Base-by-base conservation (phyloP, 2,888 invertebrate genomes). In the Rhingia campestris region DNA sequence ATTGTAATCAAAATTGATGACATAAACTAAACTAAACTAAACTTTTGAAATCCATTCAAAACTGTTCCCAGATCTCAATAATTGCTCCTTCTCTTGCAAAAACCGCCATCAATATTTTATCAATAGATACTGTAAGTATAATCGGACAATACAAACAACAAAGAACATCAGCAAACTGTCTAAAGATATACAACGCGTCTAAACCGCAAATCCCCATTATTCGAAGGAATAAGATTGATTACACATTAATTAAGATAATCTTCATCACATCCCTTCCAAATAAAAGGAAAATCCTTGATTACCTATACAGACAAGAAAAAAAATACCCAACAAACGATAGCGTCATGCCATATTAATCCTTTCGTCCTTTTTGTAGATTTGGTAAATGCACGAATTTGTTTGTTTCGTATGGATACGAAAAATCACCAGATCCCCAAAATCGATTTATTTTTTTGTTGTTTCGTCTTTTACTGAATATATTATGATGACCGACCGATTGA, bases 201-300 rank as follows among this genome's bases (percentile, higher is more conserved):
- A 22, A 43, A 54, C 30, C 33, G 43, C 5, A 66, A 74, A 74
- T 51, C 58, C 58, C 59, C 14, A 32, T 66, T 75, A 67, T 66
- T 75, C 75, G 75, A 75, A 51, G 43, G 58, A 81, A 37, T 41
- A 81, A 81, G 81, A 81, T 81, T 81, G 81, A 81, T 81, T 81
- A 54, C 70, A 69, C 56, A 58, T 69, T 81, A 75, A 75, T 81
- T 81, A 70, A 75, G 75, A 63, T 56, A 63, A 74, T 74, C 61
- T 12, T 41, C 14, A 35, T 41, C 54, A 61, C 54, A 81, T 45
- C 69, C 64, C 64, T 64, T 56, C 33, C 12, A 56, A 6, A 45
- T 32, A 37, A 32, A 14, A 12, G 2, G 41, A 12, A 54, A 35
- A 54, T 73, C 47, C 41, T 39, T 9, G 41, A 9, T 41, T 14